Conservation (phyloP, 2,113 vertebrate species). For the Hippoglossus stenolepis region DNA sequence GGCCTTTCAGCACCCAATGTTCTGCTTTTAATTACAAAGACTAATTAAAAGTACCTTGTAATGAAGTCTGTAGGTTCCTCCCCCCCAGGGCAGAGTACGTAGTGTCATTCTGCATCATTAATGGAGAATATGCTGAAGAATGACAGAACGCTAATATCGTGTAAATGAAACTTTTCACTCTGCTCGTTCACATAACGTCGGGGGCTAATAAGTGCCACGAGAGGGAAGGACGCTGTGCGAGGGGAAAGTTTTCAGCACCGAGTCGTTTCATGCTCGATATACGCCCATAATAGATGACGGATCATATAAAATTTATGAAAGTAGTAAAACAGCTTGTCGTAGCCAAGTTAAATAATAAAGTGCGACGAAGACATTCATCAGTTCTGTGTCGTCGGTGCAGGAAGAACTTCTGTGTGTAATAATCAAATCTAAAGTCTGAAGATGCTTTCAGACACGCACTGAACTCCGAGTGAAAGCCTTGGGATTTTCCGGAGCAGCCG, state of each 20-base stretch:
- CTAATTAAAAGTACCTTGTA: slow-evolving; percentile 81
- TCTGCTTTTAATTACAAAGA: slow-evolving; percentile 78
- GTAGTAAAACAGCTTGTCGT: slow-evolving; percentile 66
- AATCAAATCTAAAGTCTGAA: not conserved
- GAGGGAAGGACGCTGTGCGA: slow-evolving; percentile 2
- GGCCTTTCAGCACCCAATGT: slow-evolving; percentile 61
- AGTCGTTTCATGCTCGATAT: slow-evolving; percentile 61
- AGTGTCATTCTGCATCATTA: slow-evolving; percentile 77
- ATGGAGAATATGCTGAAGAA: slow-evolving; percentile 65
- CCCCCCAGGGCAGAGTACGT: slow-evolving; percentile 56
- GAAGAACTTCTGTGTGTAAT: slow-evolving; percentile 17
- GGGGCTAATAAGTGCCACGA: slow-evolving; percentile 46
- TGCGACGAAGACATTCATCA: slow-evolving; percentile 47
- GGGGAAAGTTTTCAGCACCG: slow-evolving; percentile 9
- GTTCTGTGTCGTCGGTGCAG: slow-evolving; percentile 16
- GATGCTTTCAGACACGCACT: not conserved
- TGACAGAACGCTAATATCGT: slow-evolving; percentile 56
- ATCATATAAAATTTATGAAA: slow-evolving; percentile 70
- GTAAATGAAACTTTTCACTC: slow-evolving; percentile 72
- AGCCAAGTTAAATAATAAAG: slow-evolving; percentile 61
- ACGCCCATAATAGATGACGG: slow-evolving; percentile 56
- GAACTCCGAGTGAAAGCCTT: not conserved
- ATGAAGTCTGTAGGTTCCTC: slow-evolving; percentile 68
- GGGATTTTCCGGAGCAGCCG: too few species aligned
- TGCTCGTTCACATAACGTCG: slow-evolving; percentile 57